phyloP scores from a whole-genome alignment of 2,888 invertebrate species.

The Platycheirus rosarum region DNA sequence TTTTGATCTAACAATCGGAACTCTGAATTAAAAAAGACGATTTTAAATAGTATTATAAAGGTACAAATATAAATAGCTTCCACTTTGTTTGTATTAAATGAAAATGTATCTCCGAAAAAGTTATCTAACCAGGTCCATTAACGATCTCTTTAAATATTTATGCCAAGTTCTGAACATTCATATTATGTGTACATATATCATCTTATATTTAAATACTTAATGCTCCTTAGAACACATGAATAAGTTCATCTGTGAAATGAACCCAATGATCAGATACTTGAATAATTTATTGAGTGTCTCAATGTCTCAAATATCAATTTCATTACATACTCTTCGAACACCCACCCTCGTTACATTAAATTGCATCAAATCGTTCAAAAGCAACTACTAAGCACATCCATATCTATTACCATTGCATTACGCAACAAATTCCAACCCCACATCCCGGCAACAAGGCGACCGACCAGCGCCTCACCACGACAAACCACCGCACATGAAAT shows the following conservation, averaged over 20 bases:
- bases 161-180: too few relatives aligned
- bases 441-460: neutral
- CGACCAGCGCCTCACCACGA: neutral
- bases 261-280: neutral
- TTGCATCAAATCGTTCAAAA: constrained; percentile 22
- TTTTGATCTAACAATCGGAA: too few relatives aligned
- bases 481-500: constrained; percentile 26
- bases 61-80: too few relatives aligned
- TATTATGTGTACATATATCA: too few relatives aligned
- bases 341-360: neutral
- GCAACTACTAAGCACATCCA: constrained; percentile 18
- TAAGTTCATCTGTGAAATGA: neutral
- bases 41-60: too few relatives aligned
- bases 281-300: constrained; percentile 3
- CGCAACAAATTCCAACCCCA: constrained; percentile 22
- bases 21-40: too few relatives aligned
- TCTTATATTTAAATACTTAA: too few relatives aligned
- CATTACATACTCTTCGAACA: neutral
- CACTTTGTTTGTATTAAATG: too few relatives aligned
- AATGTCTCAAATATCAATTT: constrained; percentile 6
- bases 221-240: neutral
- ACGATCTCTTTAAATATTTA: too few relatives aligned
- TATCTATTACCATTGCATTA: constrained; percentile 40
- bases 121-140: too few relatives aligned
- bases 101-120: too few relatives aligned